Conservation (phyloP, 2,797 vertebrate species). For the Euthynnus affinis region DNA sequence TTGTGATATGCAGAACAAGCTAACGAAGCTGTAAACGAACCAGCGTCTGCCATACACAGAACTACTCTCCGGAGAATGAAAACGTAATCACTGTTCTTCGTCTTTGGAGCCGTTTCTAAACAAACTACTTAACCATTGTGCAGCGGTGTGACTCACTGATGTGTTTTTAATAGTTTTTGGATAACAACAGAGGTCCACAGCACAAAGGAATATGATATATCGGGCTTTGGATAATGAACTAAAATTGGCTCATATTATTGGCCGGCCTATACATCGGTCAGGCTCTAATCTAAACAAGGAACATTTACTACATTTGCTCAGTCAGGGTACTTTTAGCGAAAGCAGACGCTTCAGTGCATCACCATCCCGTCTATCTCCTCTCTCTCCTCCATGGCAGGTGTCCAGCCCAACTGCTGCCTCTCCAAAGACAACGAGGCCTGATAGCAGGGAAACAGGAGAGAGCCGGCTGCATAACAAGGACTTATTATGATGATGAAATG, state of each 20-base stretch:
- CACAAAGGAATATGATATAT: neutral
- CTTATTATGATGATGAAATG: slow-evolving; percentile 85
- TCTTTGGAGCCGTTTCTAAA: neutral
- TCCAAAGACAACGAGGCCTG: slow-evolving; percentile 73
- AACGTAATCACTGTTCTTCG: neutral
- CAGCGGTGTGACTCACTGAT: neutral
- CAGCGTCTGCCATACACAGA: neutral
- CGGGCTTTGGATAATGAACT: neutral
- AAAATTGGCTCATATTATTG: neutral
- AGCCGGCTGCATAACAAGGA: slow-evolving; percentile 77
- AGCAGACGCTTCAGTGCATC: slow-evolving; percentile 53
- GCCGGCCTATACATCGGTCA: fast-evolving
- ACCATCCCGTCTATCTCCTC: slow-evolving; percentile 48
- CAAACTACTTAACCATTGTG: no score
- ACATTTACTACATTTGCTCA: slow-evolving; percentile 13
- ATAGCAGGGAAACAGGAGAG: slow-evolving; percentile 71
- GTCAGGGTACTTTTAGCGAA: neutral
- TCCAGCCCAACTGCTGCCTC: slow-evolving; percentile 69
- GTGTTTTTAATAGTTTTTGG: neutral
- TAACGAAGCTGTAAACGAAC: no score
- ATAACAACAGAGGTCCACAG: neutral
- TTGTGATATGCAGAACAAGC: no score
- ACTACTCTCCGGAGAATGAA: neutral
- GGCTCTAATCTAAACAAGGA: neutral
- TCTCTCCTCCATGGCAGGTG: slow-evolving; percentile 67